Base-by-base conservation (phyloP, 2,888 invertebrate genomes). In the Oligia strigilis region DNA sequence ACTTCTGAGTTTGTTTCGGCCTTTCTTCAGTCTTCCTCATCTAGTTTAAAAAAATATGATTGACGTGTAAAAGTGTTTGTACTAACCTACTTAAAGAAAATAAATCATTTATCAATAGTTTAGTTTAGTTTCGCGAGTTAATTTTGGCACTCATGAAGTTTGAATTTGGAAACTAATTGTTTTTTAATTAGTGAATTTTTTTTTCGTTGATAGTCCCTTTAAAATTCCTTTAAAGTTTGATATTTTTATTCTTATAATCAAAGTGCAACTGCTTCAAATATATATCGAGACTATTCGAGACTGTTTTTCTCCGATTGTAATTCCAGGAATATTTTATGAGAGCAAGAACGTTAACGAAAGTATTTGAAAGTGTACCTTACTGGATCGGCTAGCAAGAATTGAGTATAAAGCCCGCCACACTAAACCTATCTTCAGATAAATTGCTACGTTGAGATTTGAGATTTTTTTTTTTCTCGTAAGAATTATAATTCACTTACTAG, bases 371-470 rank as follows among this genome's bases (percentile, higher is more conserved):
- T 23, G 5, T 29, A 29, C 14, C 69, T 40, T 40, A 40, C 40
- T 52, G 64, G 14, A 55, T 70, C 14, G 2, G 58, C 1, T 43
- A 43, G n/a, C 29, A 60, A 19, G 40, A 49, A 66, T 66, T 60
- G 6, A 71, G 40, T 76, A 40, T 36, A 14, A 13, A 71, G 8
- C 40, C 14, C 13, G 43, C 13, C 23, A 8, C n/a, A 19, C 23
- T 60, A 60, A 60, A 77, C 9, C 49, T 60, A 36, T 60, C 72
- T 52, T 13, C 66, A 29, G 13, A 46, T 62, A 60, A 66, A 66
- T 49, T n/a, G 19, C 49, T 49, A 9, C 19, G 9, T 58, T 58
- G 36, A 64, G 9, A 36, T 36, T 64, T 64, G 17, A 19, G 9
- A 64, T 36, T 17, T 36, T 4, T 9, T 64, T 17, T 17, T 17